Base-by-base conservation (phyloP, 2,797 vertebrate species). In the Danio tinwini region DNA sequence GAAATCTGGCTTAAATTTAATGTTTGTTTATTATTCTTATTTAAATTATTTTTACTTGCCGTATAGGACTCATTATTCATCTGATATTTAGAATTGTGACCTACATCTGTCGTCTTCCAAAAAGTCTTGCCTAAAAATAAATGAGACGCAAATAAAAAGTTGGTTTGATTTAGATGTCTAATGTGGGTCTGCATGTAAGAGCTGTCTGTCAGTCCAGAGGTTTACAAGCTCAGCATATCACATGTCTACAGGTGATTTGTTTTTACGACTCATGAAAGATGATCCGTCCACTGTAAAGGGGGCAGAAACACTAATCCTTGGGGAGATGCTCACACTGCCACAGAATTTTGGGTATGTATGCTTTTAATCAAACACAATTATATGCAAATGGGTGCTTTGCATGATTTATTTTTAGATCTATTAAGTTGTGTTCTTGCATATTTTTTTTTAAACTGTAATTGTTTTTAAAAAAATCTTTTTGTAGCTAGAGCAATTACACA, bases 301-400 rank as follows among this genome's bases (percentile, higher is more conserved):
- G 87, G 96, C 97, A 19, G 98, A 99, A 92, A 87, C 90, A 4
- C 88, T 99, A 82, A 98, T 98, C 95, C 93, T 99, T 8, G 98
- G 98, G 85, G 97, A 99, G 93, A 99, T 99, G 98, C 92, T 99
- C 13, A 99, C 98, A 3, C 90, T 99, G 85, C 98, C 98, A 76
- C 98, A 99, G 87, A 99, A 99, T 89, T 99, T 99, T 89, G 98
- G 98, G 98, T 99, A 95, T 11, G 69, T 17, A 53, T 63, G 29
- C 29, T 29, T 29, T 29, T 29, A 29, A 1, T 29, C 29, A 29
- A 29, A 29, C 29, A 29, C 29, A 3, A 29, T 29, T 29, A 29
- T 1, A 29, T 29, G 1, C 29, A 1, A 29, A 29, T 1, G 3
- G 3, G 29, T 1, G 29, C 3, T 29, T 29, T 29, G 29, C n/a